Conservation (phyloP, 1,140 invertebrate species). For the Leptinotarsa defecta region DNA sequence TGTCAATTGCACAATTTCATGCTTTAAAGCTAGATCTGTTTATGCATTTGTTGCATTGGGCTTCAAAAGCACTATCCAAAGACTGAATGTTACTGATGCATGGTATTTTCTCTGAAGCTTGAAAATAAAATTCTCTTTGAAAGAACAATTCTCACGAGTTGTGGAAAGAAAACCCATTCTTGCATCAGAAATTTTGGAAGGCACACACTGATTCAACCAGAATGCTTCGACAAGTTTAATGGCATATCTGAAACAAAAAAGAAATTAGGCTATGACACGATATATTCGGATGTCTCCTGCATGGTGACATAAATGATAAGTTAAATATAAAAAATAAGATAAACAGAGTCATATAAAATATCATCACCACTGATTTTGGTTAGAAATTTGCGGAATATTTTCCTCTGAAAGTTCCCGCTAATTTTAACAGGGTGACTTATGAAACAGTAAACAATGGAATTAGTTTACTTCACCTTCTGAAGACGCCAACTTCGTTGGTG, state of each 20-base stretch:
- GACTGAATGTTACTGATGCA: slow-evolving; percentile 21
- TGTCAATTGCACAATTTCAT: slow-evolving; percentile 39
- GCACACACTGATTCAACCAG: slow-evolving; percentile 45
- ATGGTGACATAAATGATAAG: no score
- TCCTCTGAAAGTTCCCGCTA: no score
- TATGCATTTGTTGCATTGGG: neutral
- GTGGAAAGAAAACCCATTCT: no score
- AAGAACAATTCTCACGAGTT: no score
- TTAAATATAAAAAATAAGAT: neutral
- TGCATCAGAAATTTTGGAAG: slow-evolving; percentile 28
- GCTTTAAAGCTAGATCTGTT: slow-evolving; percentile 25
- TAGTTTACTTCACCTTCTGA: no score
- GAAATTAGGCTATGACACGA: neutral
- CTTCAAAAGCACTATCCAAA: slow-evolving; percentile 15
- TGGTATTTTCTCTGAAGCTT: slow-evolving; percentile 19
- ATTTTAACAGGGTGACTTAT: no score
- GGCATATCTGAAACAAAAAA: slow-evolving; percentile 53
- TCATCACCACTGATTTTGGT: slow-evolving; percentile 12
- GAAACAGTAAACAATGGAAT: no score
- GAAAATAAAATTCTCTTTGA: no score
- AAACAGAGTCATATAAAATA: neutral
- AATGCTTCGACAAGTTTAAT: slow-evolving; percentile 53
- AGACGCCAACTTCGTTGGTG: no score
- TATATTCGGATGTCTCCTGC: no score
- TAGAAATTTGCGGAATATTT: neutral